A percentile compares a stretch with the other conserved stretches of the same genome.
These are phyloP conservation scores for Cyanocitta stelleri DNA, from an alignment of 2,113 vertebrate species.

Conservation along the genomic window DNA sequence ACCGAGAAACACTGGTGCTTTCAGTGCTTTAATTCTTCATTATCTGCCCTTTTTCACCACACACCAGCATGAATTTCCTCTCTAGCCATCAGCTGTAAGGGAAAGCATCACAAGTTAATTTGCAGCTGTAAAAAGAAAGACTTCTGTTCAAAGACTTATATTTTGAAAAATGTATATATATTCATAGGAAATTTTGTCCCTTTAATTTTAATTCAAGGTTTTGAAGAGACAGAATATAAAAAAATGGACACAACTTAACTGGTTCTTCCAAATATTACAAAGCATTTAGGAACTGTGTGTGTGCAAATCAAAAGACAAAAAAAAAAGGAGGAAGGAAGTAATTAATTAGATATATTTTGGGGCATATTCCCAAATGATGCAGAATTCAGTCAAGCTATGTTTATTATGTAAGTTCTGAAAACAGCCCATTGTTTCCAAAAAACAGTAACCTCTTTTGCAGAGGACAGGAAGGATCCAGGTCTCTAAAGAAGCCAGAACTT, in stretches of 20 bases:
- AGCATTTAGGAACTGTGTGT: background rate
- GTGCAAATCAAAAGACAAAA: background rate
- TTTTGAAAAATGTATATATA: background rate
- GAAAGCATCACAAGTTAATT: background rate
- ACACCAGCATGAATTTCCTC: background rate
- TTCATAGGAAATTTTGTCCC: background rate
- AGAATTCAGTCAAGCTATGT: background rate
- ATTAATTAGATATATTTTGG: background rate
- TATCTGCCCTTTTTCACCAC: background rate
- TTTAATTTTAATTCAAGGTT: background rate
- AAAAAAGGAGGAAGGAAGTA: accelerated
- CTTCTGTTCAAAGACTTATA: background rate
- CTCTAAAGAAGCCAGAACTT: background rate
- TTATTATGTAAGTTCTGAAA: background rate
- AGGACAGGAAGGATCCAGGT: background rate
- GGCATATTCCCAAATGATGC: background rate
- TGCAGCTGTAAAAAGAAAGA: background rate
- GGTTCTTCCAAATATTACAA: background rate
- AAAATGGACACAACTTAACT: background rate
- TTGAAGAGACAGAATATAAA: background rate
- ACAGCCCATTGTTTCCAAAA: background rate
- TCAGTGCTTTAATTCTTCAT: background rate
- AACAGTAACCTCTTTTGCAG: background rate
- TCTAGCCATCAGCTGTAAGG: background rate
- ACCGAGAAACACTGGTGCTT: background rate